Evolutionary conservation across 2,113 vertebrate species (phyloP), one percentile per base, ranked within the genome.

Genomic region (Channa argus): DNA sequence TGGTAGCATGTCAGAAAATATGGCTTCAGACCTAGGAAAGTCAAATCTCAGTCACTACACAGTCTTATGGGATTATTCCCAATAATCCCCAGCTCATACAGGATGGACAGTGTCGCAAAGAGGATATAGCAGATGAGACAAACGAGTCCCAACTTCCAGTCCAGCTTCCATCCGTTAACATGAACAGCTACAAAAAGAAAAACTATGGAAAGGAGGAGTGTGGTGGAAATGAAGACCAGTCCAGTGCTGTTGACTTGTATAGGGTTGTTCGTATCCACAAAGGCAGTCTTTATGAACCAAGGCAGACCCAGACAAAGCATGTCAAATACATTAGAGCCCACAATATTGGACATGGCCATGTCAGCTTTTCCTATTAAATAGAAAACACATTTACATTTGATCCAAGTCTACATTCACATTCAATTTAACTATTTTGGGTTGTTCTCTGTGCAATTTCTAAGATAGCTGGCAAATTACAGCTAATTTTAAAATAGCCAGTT

Each of bases 331-430:
- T 99, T 99, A 15, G 98, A 99, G 83, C 98, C 98, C 80, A 99
- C 95, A 8, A 98, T 97, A 92, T 99, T 99, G 72, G 98, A 96
- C 96, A 99, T 97, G 74, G 98, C 98, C 98, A 99, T 99, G 87
- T 99, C 96, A 13, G 95, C 97, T 92, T 96, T 98, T 70, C 98
- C 98, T 99, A 93, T 47, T 3, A 0, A 50, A 51, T 12, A 77
- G 39, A 75, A 33, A 52, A 41, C 6, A 34, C 1, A 9, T 55
- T 64, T 12, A 44, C 9, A 14, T 10, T 5, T 46, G 24, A 24
- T 24, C 5, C 1, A 36, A 5, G n/a, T 38, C 49, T 53, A 1
- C n/a, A 8, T 41, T 41, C 38, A 55, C 14, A 11, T 3, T 24
- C 24, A 24, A 24, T 24, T 24, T 24, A 24, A 24, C 24, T 24